These are phyloP conservation scores for Ophion obscuratus DNA, from an alignment of 2,888 invertebrate species.

Conservation along the genomic window DNA sequence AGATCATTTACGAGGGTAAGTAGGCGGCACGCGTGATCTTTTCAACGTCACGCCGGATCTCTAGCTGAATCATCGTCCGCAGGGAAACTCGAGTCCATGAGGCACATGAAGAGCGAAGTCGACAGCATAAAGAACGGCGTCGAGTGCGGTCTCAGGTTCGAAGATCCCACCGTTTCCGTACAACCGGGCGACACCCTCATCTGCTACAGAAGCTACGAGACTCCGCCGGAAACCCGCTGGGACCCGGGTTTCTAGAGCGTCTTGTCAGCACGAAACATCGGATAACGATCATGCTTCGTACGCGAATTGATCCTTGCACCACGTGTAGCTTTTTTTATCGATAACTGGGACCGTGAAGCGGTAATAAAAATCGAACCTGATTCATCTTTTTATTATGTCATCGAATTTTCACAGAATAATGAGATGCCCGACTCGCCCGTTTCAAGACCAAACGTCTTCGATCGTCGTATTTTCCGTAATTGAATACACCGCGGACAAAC, in stretches of 20 bases:
- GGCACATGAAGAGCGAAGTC: conserved; percentile 95
- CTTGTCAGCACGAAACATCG: neutral
- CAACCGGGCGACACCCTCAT: conserved; percentile 91
- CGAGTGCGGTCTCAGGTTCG: conserved; percentile 95
- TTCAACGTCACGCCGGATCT: neutral
- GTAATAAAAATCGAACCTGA: neutral
- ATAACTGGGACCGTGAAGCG: neutral
- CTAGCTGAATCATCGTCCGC: conserved; percentile 59
- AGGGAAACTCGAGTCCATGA: conserved; percentile 92
- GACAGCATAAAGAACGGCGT: conserved; percentile 91
- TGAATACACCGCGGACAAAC: neutral
- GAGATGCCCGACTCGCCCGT: neutral
- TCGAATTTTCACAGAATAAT: neutral
- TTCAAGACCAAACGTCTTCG: neutral
- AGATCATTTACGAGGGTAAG: conserved; percentile 90
- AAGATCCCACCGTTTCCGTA: conserved; percentile 87
- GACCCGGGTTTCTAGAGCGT: conserved; percentile 91
- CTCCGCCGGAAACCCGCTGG: conserved; percentile 90
- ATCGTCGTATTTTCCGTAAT: neutral
- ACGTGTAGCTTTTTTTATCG: no score
- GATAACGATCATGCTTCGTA: neutral
- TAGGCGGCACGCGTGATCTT: neutral
- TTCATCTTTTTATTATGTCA: neutral
- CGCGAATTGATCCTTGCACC: neutral
- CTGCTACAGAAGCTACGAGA: conserved; percentile 90